Evolutionary conservation across 2,113 vertebrate species (phyloP).

Genomic region (Abramis brama): DNA sequence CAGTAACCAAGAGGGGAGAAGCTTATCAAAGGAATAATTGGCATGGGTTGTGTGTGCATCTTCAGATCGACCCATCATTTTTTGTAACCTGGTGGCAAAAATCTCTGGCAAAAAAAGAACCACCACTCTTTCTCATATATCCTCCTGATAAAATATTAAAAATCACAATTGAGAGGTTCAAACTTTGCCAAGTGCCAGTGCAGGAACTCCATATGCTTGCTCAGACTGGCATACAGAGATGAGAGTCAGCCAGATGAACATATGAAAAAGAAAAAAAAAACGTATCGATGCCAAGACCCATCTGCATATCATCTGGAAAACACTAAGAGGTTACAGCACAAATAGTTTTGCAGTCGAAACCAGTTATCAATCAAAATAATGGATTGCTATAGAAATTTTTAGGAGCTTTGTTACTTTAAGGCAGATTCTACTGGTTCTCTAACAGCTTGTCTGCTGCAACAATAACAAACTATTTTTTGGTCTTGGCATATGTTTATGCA

Average conservation of each 20-base stretch:
- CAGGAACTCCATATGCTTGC: constrained; percentile 4
- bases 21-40: neutral
- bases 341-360: neutral
- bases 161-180: constrained; percentile 1
- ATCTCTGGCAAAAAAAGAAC: neutral
- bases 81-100: constrained; percentile 6
- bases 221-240: neutral
- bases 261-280: neutral
- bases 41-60: neutral
- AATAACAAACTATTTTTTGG: neutral
- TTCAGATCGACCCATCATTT: neutral
- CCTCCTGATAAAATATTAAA: constrained; percentile 1
- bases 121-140: neutral
- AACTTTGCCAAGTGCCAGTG: neutral
- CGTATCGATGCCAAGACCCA: neutral
- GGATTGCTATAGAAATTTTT: neutral
- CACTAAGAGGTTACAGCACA: neutral
- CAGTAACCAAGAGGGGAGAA: neutral
- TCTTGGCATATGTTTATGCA: neutral
- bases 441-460: neutral
- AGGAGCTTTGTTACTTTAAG: neutral
- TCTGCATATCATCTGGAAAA: neutral
- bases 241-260: constrained; percentile 6
- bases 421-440: constrained; percentile 7
- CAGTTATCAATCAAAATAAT: neutral